Conservation (phyloP, 1,140 invertebrate genomes). For the Macrobrachium nipponense region DNA sequence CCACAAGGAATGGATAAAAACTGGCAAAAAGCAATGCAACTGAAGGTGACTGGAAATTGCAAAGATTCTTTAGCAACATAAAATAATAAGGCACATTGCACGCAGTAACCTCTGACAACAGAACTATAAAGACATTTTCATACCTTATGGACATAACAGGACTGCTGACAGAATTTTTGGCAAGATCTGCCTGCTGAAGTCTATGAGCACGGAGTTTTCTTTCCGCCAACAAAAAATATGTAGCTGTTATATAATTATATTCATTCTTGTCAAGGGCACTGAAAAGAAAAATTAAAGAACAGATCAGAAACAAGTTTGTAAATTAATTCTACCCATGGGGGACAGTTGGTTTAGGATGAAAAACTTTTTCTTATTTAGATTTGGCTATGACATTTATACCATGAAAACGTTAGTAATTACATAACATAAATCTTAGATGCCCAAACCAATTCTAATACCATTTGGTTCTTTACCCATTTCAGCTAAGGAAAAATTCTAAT, state of each 20-base stretch:
- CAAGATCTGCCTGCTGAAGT: conserved; percentile 45
- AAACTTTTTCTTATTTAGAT: too few relatives aligned
- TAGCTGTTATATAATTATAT: conserved; percentile 98
- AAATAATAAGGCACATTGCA: neutral
- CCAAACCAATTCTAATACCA: too few relatives aligned
- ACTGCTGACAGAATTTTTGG: conserved; percentile 25
- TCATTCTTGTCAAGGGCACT: conserved; percentile 94
- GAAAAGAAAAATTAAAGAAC: conserved; percentile 66
- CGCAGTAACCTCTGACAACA: neutral
- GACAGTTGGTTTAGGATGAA: too few relatives aligned
- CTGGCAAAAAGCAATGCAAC: neutral
- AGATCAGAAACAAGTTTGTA: neutral
- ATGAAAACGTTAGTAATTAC: too few relatives aligned
- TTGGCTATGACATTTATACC: too few relatives aligned
- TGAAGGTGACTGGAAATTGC: neutral
- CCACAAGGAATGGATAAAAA: neutral
- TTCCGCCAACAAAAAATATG: conserved; percentile 97
- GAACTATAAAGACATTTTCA: neutral
- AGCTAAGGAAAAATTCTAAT: too few relatives aligned
- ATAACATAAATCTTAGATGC: too few relatives aligned
- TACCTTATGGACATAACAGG: conserved; percentile 43
- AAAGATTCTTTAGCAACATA: neutral
- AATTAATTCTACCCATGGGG: neutral
- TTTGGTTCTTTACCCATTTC: too few relatives aligned
- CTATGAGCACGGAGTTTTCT: conserved; percentile 79